A percentile compares a stretch with the other conserved stretches of the same genome.
Conservation (phyloP, 2,888 invertebrate species). For the Odontocolon sp. region DNA sequence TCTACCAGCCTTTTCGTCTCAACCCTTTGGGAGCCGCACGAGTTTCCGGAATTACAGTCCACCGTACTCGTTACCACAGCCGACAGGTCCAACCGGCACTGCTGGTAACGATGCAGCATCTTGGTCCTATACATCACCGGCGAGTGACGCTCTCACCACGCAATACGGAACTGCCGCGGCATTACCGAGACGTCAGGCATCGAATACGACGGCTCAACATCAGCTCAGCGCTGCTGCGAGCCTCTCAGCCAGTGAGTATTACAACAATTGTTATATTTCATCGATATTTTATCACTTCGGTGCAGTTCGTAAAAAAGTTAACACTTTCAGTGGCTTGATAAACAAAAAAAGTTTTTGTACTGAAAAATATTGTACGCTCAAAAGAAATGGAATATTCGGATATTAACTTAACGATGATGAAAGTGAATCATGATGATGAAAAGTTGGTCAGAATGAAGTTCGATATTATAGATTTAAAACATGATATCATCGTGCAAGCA, state of each 20-base stretch:
- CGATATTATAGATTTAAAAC: too few species aligned
- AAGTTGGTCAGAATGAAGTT: background rate
- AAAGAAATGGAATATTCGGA: too few species aligned
- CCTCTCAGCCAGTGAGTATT: constrained; percentile 87
- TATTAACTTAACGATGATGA: background rate
- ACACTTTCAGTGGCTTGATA: too few species aligned
- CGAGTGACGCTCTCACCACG: constrained; percentile 64
- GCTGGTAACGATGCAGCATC: constrained; percentile 59
- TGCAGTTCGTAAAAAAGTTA: constrained; percentile 14
- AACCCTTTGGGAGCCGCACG: constrained; percentile 81
- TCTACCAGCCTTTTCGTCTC: constrained; percentile 83
- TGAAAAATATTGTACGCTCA: too few species aligned
- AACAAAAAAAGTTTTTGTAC: too few species aligned
- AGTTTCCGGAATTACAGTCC: constrained; percentile 74
- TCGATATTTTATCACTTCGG: constrained; percentile 3
- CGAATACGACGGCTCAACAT: constrained; percentile 67
- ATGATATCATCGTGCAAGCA: constrained; percentile 8
- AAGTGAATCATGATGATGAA: background rate
- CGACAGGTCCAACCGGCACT: constrained; percentile 50
- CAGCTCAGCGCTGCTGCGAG: constrained; percentile 87
- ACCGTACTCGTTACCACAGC: constrained; percentile 71
- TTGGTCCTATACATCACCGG: constrained; percentile 68
- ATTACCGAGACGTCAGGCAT: constrained; percentile 56
- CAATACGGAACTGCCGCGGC: constrained; percentile 65
- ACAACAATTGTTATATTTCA: background rate